A percentile compares a stretch with the other conserved stretches of the same genome.
phyloP scores from a whole-genome alignment of 2,888 invertebrate genomes.

The Hylaea fasciaria region DNA sequence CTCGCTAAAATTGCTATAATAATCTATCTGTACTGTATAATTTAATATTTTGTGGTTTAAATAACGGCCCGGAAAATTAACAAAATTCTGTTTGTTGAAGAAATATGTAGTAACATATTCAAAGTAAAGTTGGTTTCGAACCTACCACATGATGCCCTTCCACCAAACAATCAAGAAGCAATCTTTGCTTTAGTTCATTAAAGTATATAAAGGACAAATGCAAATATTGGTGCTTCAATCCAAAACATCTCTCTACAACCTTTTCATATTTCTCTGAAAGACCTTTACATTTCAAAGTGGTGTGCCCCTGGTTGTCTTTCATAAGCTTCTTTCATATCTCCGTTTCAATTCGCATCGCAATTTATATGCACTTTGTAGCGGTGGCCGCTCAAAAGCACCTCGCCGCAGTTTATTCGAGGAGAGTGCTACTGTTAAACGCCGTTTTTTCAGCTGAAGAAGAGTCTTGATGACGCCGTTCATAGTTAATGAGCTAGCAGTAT shows the following conservation, averaged over 20 bases:
- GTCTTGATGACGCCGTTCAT: slow-evolving; percentile 83
- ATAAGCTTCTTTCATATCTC: slow-evolving; percentile 78
- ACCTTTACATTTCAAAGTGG: slow-evolving; percentile 49
- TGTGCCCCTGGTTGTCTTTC: slow-evolving; percentile 70
- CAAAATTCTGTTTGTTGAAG: too few species aligned
- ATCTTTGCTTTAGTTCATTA: too few species aligned
- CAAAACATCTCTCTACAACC: neutral
- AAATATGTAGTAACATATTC: too few species aligned
- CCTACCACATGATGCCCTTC: too few species aligned
- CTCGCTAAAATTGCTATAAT: too few species aligned
- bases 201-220: neutral
- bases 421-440: slow-evolving; percentile 77
- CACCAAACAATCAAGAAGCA: too few species aligned
- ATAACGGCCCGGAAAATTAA: too few species aligned
- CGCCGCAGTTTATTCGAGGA: slow-evolving; percentile 69
- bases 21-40: too few species aligned
- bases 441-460: slow-evolving; percentile 80
- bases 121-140: too few species aligned
- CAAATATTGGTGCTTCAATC: neutral
- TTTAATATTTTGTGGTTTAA: too few species aligned
- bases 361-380: slow-evolving; percentile 84
- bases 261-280: slow-evolving; percentile 35
- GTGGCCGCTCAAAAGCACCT: slow-evolving; percentile 74
- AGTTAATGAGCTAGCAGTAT: slow-evolving; percentile 83
- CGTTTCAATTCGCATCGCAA: slow-evolving; percentile 78